Base-by-base conservation (phyloP, 2,113 vertebrate genomes). In the Australoheros scitulus region DNA sequence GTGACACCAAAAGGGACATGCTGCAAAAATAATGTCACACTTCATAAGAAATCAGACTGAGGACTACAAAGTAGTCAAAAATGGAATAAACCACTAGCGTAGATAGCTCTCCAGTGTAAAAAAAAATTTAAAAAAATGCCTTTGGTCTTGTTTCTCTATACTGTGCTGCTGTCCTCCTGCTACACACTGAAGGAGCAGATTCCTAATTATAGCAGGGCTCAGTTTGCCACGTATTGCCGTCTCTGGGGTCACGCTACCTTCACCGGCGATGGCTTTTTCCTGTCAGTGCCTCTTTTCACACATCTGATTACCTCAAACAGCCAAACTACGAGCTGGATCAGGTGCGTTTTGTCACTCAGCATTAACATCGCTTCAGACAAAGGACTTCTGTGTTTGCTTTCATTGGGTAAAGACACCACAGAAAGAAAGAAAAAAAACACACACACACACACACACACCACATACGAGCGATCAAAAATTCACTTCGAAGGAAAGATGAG, bases 121-220 rank as follows among this genome's bases (percentile, higher is more conserved):
- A 85, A 61, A 79, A 82, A 60, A n/a, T n/a, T n/a, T n/a, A n/a
- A 61, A 86, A 29, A 29, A 83, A 93, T 84, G 88, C 92, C 91
- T 94, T 94, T 95, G 93, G 94, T 93, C 91, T 94, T 85, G 78
- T 93, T 89, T 90, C 87, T 93, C 76, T 90, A 79, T 87, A 83
- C 85, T 90, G 84, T 77, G 84, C 77, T 60, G 77, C 86, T 68
- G 83, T 88, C 86, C 88, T 90, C 76, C 87, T 82, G 80, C 86
- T 85, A 83, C 78, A 92, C 80, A 82, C 85, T 13, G 57, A 88
- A 88, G 79, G 70, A 80, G 61, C 76, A 52, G 14, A 58, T 80
- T 86, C 79, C 90, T 94, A 92, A 91, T 90, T 86, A 88, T 91
- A 93, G 93, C 89, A 61, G 89, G 79, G 84, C 86, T 90, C 82